Conservation (phyloP, 2,797 vertebrate species). For the Premnoplex brunnescens region DNA sequence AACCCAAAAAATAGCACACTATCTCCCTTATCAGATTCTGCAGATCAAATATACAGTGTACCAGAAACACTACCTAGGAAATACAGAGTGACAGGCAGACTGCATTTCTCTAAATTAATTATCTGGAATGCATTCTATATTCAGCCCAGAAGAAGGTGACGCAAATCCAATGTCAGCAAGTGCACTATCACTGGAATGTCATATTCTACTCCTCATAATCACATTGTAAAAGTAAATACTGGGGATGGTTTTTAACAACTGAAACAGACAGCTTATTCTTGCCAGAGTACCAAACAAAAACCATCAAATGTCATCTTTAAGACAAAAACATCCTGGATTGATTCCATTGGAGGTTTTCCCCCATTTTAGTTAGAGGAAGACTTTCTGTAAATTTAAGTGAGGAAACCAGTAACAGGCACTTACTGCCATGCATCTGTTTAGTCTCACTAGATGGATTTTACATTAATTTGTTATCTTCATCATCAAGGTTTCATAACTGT, state of each 20-base stretch:
- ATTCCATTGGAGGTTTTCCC: background rate
- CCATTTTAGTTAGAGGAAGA: background rate
- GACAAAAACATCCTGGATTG: background rate
- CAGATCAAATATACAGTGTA: background rate
- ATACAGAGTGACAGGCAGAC: background rate
- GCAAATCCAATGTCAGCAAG: background rate
- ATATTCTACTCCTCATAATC: background rate
- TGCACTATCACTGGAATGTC: background rate
- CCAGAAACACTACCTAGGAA: background rate
- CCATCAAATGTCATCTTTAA: background rate
- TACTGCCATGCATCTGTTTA: background rate
- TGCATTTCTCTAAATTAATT: background rate
- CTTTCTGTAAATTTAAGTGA: background rate
- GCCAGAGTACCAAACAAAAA: background rate
- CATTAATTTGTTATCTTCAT: background rate
- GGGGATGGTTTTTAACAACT: fast-evolving
- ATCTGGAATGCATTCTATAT: fast-evolving
- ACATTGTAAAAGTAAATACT: background rate
- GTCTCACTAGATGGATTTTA: background rate
- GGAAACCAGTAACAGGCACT: background rate
- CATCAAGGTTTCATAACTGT: background rate
- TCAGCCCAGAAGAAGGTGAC: background rate
- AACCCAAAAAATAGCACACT: fast-evolving
- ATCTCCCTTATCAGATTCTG: background rate
- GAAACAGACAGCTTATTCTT: background rate